A percentile compares a stretch with the other conserved stretches of the same genome.
Conservation (phyloP, 2,113 vertebrate species). For the Ancistrus triradiatus region DNA sequence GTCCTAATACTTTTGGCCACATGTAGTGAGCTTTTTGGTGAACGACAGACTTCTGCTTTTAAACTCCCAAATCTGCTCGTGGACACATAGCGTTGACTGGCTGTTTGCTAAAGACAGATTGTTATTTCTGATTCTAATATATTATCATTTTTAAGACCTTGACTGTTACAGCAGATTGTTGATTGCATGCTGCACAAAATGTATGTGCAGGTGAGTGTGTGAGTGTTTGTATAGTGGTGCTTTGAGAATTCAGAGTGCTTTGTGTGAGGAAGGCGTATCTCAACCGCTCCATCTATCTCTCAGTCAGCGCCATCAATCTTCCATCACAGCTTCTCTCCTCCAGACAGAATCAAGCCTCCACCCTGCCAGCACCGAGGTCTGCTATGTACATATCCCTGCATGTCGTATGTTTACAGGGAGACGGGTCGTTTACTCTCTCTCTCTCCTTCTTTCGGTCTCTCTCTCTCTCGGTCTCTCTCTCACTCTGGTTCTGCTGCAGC, state of each 20-base stretch:
- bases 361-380: constrained; percentile 18
- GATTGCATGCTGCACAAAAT: no score
- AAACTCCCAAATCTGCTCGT: no score
- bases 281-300: constrained; percentile 18
- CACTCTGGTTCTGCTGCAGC: constrained; percentile 39
- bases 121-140: no score
- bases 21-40: no score
- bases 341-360: constrained; percentile 17
- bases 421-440: constrained; percentile 43
- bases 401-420: constrained; percentile 13
- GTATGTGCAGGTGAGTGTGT: constrained; percentile 11
- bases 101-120: no score
- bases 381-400: constrained; percentile 16
- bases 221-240: constrained; percentile 24
- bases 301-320: constrained; percentile 29
- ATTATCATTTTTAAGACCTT: no score
- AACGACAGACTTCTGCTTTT: no score
- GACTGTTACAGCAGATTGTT: no score
- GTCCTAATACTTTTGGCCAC: no score
- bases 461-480: constrained; percentile 34
- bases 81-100: no score
- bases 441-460: constrained; percentile 33
- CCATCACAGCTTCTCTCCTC: constrained; percentile 40
- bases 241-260: constrained; percentile 13
- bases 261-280: constrained; percentile 32